Evolutionary conservation across 2,113 vertebrate species (phyloP).

Genomic region (Sylvia atricapilla): DNA sequence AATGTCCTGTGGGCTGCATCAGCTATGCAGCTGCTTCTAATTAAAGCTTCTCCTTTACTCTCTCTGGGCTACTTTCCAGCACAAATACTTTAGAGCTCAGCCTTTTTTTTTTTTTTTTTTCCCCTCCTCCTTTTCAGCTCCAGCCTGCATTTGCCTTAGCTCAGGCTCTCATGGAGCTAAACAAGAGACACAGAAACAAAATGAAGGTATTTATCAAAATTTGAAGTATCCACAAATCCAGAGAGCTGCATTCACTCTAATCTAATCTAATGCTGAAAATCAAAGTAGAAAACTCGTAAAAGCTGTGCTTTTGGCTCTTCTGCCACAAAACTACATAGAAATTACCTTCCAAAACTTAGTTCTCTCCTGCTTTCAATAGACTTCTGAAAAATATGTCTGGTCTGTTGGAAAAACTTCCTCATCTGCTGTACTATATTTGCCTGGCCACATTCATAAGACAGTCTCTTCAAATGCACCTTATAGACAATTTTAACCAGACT

Average conservation of each 20-base stretch:
- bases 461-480: conserved; percentile 22
- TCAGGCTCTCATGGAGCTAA: conserved; percentile 43
- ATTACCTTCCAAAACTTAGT: neutral
- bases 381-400: neutral
- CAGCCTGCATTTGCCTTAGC: conserved; percentile 50
- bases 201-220: neutral
- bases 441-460: neutral
- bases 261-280: neutral
- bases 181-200: conserved; percentile 1
- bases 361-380: neutral
- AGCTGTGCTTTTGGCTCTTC: neutral
- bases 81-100: conserved; percentile 79
- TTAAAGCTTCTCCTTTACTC: conserved; percentile 81
- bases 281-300: neutral
- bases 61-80: conserved; percentile 79
- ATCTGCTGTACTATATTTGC: neutral
- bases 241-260: neutral
- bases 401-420: neutral
- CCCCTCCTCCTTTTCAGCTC: conserved; percentile 47
- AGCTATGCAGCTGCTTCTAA: conserved; percentile 79
- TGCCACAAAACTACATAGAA: neutral
- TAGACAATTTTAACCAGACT: conserved; percentile 2
- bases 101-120: conserved; percentile 52
- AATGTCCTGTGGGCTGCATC: conserved; percentile 74
- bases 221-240: neutral